Evolutionary conservation across 2,888 invertebrate species (phyloP), one percentile per base, ranked within the genome.

Genomic region (Xestia rhomboidea): DNA sequence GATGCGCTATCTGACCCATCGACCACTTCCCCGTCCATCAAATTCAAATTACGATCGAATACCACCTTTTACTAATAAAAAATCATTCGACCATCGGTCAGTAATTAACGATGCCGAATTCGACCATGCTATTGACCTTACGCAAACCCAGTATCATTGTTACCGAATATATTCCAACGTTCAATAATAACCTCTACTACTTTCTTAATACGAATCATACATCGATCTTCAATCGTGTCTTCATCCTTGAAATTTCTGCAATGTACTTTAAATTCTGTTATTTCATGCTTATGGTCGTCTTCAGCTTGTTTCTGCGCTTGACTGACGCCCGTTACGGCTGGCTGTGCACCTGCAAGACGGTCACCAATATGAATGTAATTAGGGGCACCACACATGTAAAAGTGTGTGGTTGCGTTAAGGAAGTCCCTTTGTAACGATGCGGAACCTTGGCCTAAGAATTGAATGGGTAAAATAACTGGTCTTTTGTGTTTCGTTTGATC

Each of bases 311-410:
- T 91, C 91, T 91, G 87, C 90, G 94, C 90, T 89, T 95, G 93
- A 96, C 93, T 93, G 95, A 92, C 91, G 91, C 83, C 93, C 93
- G 96, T 95, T 93, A 93, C 92, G 95, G 91, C 92, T 91, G 91
- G 94, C 89, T 90, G 93, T 90, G 85, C 95, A 95, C 95, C 95
- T 95, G 95, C 93, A 93, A 93, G 95, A 93, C 94, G 94, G 95
- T 94, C 95, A 95, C 95, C 95, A 95, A 95, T 96, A 96, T 92
- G 93, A 95, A 93, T 92, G 95, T 95, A 95, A 96, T 96, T 96
- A 96, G 93, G 94, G 93, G 89, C 89, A 89, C 90, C 93, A 89
- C 91, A 91, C 89, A 90, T 91, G 91, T 92, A 92, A 94, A 94
- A 94, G 93, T 92, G 89, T 95, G 95, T 91, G 95, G 95, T 95